Evolutionary conservation across 2,888 invertebrate species (phyloP), one percentile per base, ranked within the genome.

Genomic region (Epiblema foenella): DNA sequence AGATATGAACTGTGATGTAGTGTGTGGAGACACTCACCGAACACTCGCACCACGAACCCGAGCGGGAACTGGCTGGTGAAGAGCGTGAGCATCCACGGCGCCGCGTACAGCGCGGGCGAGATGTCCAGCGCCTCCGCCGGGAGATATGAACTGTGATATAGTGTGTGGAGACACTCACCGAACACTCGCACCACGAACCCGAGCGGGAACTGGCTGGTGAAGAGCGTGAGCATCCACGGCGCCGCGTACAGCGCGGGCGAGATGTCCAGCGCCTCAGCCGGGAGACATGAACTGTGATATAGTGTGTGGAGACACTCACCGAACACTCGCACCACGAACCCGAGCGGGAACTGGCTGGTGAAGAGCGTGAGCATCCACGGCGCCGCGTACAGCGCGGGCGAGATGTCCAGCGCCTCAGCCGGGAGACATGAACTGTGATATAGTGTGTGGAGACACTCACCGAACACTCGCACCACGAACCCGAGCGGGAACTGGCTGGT

Each of bases 31-130:
- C 9, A 8, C 94, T 93, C 83, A 98, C 98, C 99, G 82, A 98
- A 98, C 0, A 99, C 97, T 77, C 99, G 95, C 0, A 98, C 97
- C 20, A 99, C 99, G 89, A 99, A 99, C 1, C 98, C 99, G 20
- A 99, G 90, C 0, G 99, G 98, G 87, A 99, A 99, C 89, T 99
- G 98, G 66, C 99, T 99, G 54, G 99, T 98, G 90, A 99, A 99
- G 46, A 98, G 93, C 0, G 99, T 99, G 3, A 99, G 94, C 84
- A 99, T 96, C 99, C 99, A 99, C 0, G 99, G 99, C 0, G 99
- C 99, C 0, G 99, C 99, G 87, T 99, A 99, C 7, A 99, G 91
- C 0, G 98, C 98, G 0, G 99, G 98, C 0, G 98, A 96, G 8
- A 99, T 97, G 89, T 99, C 99, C 83, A 98, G 95, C 15, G 95